Base-by-base conservation (phyloP, 2,888 invertebrate species). In the Epinotia nisella region DNA sequence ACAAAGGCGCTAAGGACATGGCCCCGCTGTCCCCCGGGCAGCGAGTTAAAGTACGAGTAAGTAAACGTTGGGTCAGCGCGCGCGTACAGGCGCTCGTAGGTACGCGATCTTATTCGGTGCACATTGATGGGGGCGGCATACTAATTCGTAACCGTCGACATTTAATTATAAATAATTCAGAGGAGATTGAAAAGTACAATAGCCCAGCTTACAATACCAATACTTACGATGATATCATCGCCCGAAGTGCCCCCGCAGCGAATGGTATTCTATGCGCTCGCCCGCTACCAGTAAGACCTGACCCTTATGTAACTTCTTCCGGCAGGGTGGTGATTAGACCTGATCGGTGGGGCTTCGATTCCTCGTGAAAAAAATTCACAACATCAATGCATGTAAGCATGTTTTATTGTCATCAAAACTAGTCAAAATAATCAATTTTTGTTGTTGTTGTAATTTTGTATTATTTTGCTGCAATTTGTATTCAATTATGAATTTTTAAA, bases 291-390 rank as follows among this genome's bases (percentile, higher is more conserved):
- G n/a, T 53, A 29, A 29, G 64, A 53, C 17, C 64, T 51, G 35
- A 64, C 64, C 64, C 53, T 45, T 71, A 71, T 41, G 65, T 71
- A 15, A 71, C 71, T 60, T 64, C 56, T 53, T 65, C 19, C 59
- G 71, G 71, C 65, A 71, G 71, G 71, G 65, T 59, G 55, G 60
- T 66, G 71, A 71, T 58, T 75, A 77, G 76, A 39, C 78, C 78
- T 29, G 75, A 76, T 24, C 60, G 69, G 60, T 69, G 69, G 69
- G 69, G 69, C 53, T 53, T 65, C 65, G 62, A 62, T 24, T 62
- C 62, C 3, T 49, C 49, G 11, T 62, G 62, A 62, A 3, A 29
- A n/a, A 29, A 4, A 29, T 29, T 29, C 29, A 29, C 29, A 29
- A 29, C 29, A 5, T 29, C 29, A 29, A 29, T 29, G 29, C 5